Percentiles rank a stretch among this genome's conserved stretches.
Conservation (phyloP, 2,888 invertebrate genomes). For the Sthenelais limicola region DNA sequence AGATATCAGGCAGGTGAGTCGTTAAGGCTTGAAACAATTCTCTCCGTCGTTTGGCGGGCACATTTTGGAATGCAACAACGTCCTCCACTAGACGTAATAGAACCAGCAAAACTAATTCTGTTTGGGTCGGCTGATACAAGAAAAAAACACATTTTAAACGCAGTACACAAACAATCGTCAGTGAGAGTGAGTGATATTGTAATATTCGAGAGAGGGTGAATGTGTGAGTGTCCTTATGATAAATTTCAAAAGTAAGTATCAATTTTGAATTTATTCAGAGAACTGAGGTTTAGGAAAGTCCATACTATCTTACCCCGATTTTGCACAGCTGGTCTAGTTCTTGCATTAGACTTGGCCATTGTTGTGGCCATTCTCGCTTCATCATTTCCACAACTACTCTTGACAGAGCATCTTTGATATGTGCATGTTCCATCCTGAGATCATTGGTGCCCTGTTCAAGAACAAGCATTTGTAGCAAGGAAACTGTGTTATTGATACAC, state of each 20-base stretch:
- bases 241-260: neutral
- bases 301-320: conserved; percentile 80
- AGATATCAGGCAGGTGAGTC: conserved; percentile 89
- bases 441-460: conserved; percentile 84
- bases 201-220: no score
- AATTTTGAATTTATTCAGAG: neutral
- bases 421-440: conserved; percentile 78
- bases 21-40: conserved; percentile 91
- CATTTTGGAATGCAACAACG: conserved; percentile 88
- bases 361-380: conserved; percentile 97
- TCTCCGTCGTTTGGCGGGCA: conserved; percentile 87
- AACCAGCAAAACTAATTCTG: conserved; percentile 90
- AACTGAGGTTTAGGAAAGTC: neutral
- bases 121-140: conserved; percentile 77
- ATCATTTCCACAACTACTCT: conserved; percentile 97
- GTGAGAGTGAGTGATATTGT: no score
- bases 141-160: conserved; percentile 29
- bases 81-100: conserved; percentile 93
- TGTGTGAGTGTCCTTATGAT: neutral
- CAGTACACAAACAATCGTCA: neutral
- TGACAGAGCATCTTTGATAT: conserved; percentile 74
- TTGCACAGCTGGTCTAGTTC: conserved; percentile 88
- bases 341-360: conserved; percentile 89
- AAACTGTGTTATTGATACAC: no score
- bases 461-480: no score